phyloP scores from a whole-genome alignment of 2,888 invertebrate genomes.

The Teleogryllus oceanicus region DNA sequence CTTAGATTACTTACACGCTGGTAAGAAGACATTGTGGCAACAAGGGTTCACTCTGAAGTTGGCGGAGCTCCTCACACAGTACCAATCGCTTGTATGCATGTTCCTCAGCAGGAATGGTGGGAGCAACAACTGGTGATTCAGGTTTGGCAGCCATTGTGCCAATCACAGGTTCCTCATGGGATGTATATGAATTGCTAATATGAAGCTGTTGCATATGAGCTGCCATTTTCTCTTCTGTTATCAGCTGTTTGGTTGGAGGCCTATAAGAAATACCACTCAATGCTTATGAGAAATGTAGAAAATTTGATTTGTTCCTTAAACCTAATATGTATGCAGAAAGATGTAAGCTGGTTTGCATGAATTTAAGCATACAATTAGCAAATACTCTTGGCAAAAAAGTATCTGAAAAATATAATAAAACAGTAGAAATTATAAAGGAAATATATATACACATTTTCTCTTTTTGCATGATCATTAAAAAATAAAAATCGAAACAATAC shows the following conservation, averaged over 20 bases:
- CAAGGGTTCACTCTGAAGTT: slow-evolving; percentile 60
- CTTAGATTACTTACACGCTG: slow-evolving; percentile 28
- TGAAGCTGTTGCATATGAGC: slow-evolving; percentile 73
- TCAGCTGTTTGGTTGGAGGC: slow-evolving; percentile 61
- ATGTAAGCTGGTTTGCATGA: no score
- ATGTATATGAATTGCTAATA: slow-evolving; percentile 52
- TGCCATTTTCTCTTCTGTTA: slow-evolving; percentile 81
- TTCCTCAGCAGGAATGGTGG: neutral
- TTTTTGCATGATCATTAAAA: no score
- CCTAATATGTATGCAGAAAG: no score
- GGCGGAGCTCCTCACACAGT: slow-evolving; percentile 69
- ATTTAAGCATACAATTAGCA: no score
- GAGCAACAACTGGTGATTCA: slow-evolving; percentile 32
- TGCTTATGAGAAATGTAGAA: no score
- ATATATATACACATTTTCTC: no score
- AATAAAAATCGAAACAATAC: no score
- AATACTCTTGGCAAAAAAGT: no score
- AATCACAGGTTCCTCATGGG: neutral
- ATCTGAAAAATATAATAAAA: no score
- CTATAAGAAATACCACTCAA: slow-evolving; percentile 19
- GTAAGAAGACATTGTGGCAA: slow-evolving; percentile 63
- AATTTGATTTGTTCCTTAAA: no score
- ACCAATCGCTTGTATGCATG: slow-evolving; percentile 47
- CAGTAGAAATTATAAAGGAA: no score
- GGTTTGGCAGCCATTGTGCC: slow-evolving; percentile 26